These are phyloP conservation scores for Myiothlypis coronata DNA, from an alignment of 2,797 vertebrate genomes.

Conservation along the genomic window DNA sequence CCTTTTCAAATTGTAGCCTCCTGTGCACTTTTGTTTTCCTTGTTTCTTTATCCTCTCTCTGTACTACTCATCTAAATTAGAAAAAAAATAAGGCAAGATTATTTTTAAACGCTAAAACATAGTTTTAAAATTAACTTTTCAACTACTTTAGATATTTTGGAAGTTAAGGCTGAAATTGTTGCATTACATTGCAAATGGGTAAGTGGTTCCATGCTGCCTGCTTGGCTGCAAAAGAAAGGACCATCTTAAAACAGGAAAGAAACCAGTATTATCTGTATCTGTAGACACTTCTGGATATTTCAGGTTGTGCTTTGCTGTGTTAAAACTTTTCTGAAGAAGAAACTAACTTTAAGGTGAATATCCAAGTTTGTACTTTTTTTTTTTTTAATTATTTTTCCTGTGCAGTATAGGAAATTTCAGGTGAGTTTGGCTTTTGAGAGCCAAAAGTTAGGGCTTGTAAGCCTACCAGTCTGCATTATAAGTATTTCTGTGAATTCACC, in stretches of 20 bases:
- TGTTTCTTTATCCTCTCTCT: neutral
- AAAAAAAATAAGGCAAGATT: neutral
- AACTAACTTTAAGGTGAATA: neutral
- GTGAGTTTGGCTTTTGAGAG: neutral
- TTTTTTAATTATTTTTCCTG: neutral
- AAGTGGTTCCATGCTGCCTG: neutral
- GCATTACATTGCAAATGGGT: neutral
- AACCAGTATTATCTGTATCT: neutral
- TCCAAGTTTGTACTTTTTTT: neutral
- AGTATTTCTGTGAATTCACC: neutral
- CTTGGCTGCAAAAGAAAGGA: neutral
- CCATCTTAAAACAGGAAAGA: neutral
- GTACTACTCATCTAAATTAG: neutral
- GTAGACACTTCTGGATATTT: neutral
- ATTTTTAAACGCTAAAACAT: neutral
- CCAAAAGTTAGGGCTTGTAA: neutral
- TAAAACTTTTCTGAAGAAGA: neutral
- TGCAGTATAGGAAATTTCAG: neutral
- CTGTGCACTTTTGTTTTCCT: neutral
- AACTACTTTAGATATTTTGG: neutral
- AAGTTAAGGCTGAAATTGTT: neutral
- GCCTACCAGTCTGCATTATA: neutral
- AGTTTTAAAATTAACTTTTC: neutral
- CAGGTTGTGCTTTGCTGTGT: neutral
- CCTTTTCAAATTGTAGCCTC: neutral